Base-by-base conservation (phyloP, 1,140 invertebrate genomes). In the Cecropterus lyciades region DNA sequence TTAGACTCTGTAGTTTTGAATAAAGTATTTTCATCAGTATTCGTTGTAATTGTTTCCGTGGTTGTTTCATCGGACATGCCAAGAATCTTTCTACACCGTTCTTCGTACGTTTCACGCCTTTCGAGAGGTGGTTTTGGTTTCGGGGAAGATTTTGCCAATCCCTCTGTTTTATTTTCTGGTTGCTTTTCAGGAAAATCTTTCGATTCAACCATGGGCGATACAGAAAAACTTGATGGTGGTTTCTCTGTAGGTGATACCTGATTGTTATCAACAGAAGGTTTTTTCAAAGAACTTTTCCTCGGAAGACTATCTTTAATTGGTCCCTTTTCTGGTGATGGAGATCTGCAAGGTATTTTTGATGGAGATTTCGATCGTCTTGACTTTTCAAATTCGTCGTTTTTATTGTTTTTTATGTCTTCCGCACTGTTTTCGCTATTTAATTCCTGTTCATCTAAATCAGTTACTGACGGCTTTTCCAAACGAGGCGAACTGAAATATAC, bases 41-140 rank as follows among this genome's bases (percentile, higher is more conserved):
- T 24, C 10, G 60, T 67, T 52, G 69, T 79, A 13, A 67, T 77
- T 63, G 75, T 79, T 43, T 83, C 74, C n/a, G 69, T 76, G 11
- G 71, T 84, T 49, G 90, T 83, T 27, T 86, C 87, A 65, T 92
- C 84, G 43, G 89, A 91, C 85, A 95, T 94, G 5, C 95, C 95
- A 37, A 95, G 79, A 65, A 95, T 95, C 73, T 95, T 93, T 24
- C 93, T 87, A 72, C 94, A 95, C n/a, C 94, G 89, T 84, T 95
- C 94, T 85, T 95, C 95, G 59, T 95, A 95, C n/a, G 95, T 95
- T 82, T 95, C 94, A 40, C 94, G 93, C 73, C 94, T 92, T 69
- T 91, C 91, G 48, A 94, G 85, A 24, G 91, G 92, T 16, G 88
- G 89, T 69, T 90, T 93, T 15, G 75, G 24, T 79, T 64, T 64